phyloP scores from a whole-genome alignment of 2,797 vertebrate genomes.

The Taeniopygia guttata region DNA sequence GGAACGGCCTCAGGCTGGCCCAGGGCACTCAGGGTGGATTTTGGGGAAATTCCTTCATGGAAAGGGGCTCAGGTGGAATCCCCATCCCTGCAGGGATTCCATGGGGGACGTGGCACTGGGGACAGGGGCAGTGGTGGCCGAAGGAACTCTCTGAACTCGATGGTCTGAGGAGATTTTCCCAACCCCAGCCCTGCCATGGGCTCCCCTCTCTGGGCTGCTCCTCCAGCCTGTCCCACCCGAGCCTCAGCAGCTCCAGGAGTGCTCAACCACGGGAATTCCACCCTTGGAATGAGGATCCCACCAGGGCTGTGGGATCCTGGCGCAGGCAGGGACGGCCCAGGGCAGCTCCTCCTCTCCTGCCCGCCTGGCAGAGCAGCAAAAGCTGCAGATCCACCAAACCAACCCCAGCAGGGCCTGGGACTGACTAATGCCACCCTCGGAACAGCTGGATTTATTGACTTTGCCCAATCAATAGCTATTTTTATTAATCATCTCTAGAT shows the following conservation, averaged over 20 bases:
- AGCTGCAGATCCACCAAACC: slow-evolving; percentile 25
- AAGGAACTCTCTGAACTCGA: rapidly evolving
- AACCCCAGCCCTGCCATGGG: neutral
- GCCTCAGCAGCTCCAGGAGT: neutral
- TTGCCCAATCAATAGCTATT: slow-evolving; percentile 71
- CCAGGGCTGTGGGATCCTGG: rapidly evolving
- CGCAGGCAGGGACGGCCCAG: no score
- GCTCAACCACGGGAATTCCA: rapidly evolving
- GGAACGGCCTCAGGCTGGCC: neutral
- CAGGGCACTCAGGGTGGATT: rapidly evolving
- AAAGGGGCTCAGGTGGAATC: neutral
- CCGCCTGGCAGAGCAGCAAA: neutral
- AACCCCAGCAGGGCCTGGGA: slow-evolving; percentile 5
- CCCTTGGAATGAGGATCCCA: rapidly evolving
- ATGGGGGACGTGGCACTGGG: neutral
- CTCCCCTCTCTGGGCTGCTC: rapidly evolving
- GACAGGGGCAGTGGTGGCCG: neutral
- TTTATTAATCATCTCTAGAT: slow-evolving; percentile 75
- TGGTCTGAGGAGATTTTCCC: neutral
- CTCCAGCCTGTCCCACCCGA: neutral
- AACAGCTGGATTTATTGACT: slow-evolving; percentile 70
- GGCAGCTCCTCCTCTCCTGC: neutral
- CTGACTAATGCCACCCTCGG: slow-evolving; percentile 11
- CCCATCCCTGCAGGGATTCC: neutral
- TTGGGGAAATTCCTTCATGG: neutral